Conservation (phyloP, 2,888 invertebrate genomes). For the Apantesis nais region DNA sequence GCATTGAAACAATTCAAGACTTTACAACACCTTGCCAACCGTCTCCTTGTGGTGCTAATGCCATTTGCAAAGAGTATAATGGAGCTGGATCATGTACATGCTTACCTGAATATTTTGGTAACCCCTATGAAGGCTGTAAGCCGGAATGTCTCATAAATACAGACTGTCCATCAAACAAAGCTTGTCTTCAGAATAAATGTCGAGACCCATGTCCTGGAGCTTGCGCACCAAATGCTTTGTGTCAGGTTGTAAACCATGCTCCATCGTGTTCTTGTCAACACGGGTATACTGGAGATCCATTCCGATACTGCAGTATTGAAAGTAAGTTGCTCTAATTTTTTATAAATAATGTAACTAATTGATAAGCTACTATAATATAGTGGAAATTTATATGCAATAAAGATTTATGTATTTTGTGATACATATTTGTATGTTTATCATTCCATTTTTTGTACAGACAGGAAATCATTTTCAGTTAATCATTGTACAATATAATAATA, state of each 20-base stretch:
- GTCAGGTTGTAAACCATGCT: conserved; percentile 90
- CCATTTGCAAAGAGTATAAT: conserved; percentile 86
- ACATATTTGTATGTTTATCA: not conserved
- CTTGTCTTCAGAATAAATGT: conserved; percentile 90
- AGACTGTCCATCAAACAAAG: conserved; percentile 89
- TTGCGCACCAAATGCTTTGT: conserved; percentile 91
- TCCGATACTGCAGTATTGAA: conserved; percentile 85
- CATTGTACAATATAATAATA: not conserved
- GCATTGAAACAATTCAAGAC: conserved; percentile 69
- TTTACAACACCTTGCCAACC: conserved; percentile 85
- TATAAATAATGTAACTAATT: no score
- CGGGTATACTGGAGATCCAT: conserved; percentile 91
- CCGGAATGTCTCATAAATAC: conserved; percentile 90
- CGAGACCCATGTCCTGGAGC: conserved; percentile 91
- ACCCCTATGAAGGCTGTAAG: conserved; percentile 91
- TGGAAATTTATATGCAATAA: not conserved
- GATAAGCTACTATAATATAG: not conserved
- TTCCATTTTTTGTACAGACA: not conserved
- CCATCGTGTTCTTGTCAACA: conserved; percentile 88
- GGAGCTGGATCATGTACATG: conserved; percentile 89
- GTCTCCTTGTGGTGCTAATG: conserved; percentile 88
- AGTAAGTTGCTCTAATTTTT: conserved; percentile 75
- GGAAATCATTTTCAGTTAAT: not conserved
- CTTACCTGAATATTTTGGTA: conserved; percentile 88
- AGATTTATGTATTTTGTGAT: not conserved